phyloP scores from a whole-genome alignment of 2,113 vertebrate genomes.

The Herpetotheres cachinnans region DNA sequence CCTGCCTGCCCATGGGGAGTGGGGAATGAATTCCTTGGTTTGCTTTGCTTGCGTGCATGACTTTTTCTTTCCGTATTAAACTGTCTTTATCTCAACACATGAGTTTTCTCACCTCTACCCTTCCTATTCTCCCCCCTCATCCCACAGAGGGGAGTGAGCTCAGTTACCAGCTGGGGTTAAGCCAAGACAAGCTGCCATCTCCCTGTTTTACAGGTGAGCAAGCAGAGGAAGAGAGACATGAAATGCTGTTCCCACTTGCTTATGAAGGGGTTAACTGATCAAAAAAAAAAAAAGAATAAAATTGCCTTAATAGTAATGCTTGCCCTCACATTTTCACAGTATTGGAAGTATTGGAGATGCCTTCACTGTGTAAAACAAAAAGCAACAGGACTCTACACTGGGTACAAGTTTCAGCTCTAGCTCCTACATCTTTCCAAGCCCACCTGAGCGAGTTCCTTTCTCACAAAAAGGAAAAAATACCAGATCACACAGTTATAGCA shows the following conservation, averaged over 20 bases:
- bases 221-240: not conserved
- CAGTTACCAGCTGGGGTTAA: too few species aligned
- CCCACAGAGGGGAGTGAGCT: too few species aligned
- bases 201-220: not conserved
- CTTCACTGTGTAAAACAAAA: not conserved
- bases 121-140: too few species aligned
- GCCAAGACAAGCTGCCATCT: not conserved
- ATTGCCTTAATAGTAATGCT: not conserved
- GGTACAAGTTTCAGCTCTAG: not conserved
- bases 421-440: not conserved
- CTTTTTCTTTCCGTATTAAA: too few species aligned
- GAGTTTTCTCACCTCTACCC: too few species aligned
- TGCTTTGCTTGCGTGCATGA: too few species aligned
- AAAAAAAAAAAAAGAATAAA: not conserved
- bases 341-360: not conserved
- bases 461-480: not conserved
- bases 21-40: too few species aligned
- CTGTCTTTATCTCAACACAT: too few species aligned
- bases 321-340: not conserved
- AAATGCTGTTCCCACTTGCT: not conserved
- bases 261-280: not conserved
- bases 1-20: too few species aligned
- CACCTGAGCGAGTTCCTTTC: rapidly evolving
- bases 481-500: not conserved
- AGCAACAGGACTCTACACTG: not conserved